Evolutionary conservation across 2,888 invertebrate genomes (phyloP), one percentile per base, ranked within the genome.

Genomic region (Platycheirus rosarum): DNA sequence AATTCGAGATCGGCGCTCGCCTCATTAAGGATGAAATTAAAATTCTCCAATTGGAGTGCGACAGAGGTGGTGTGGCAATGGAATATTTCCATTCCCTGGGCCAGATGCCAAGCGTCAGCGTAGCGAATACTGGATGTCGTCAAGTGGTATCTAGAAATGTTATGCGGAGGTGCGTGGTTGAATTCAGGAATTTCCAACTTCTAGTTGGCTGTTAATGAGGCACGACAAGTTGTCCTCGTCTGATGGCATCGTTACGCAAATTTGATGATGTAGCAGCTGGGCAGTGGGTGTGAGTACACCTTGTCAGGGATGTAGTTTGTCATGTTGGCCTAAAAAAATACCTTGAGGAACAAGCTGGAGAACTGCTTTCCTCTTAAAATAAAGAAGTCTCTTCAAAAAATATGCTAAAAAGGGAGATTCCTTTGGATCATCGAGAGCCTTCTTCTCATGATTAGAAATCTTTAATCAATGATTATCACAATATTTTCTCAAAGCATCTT

Each of bases 1-100:
- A 73, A 82, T 77, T 66, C 57, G 60, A 69, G 68, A 77, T 77
- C 71, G 49, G 68, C 71, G 68, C 63, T 77, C 77, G 82, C 77
- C 82, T 82, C 82, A 82, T 82, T 82, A 82, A 82, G 77, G 77
- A 68, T 68, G 57, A 68, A 82, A 82, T 82, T 71, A 44, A 63
- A 77, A 77, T 76, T 62, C 26, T 40, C 46, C 14, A 55, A 37
- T 32, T 23, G n/a, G 44, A 60, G 42, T 44, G 44, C 23, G 29
- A 29, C 3, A 42, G 13, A 42, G 46, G 16, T 35, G 53, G 62
- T 20, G 26, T 11, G 40, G 75, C 26, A 20, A 44, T n/a, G 18
- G 60, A 60, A 44, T 62, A 53, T 69, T 75, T 55, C 55, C 48
- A n/a, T n/a, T n/a, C n/a, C 55, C 16, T 68, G 82, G 82, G 82